Conservation (phyloP, 2,113 vertebrate species). For the Dasyprocta punctata region DNA sequence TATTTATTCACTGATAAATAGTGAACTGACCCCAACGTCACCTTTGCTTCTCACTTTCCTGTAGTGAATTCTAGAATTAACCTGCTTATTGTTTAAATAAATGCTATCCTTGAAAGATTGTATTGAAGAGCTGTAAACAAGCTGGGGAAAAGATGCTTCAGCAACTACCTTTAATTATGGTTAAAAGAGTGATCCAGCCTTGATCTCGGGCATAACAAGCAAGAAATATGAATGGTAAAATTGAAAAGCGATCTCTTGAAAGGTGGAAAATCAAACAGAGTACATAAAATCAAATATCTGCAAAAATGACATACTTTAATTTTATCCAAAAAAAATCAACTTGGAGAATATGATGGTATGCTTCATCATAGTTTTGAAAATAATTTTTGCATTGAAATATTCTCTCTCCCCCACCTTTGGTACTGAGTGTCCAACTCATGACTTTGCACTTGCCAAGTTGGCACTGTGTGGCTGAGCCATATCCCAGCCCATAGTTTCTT, state of each 20-base stretch:
- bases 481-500: neutral
- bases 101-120: neutral
- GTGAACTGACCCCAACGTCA: neutral
- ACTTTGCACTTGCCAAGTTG: too few relatives aligned
- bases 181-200: neutral
- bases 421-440: too few relatives aligned
- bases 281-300: neutral
- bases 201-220: neutral
- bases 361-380: neutral
- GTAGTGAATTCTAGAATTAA: slow-evolving; percentile 29
- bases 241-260: neutral
- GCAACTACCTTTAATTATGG: neutral
- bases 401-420: neutral
- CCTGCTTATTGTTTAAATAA: slow-evolving; percentile 40
- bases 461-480: too few relatives aligned
- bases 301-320: neutral
- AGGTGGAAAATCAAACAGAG: neutral
- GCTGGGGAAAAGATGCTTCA: neutral
- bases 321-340: slow-evolving; percentile 6
- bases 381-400: slow-evolving; percentile 26
- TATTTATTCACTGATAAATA: too few relatives aligned
- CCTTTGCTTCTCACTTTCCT: neutral
- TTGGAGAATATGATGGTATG: neutral
- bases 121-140: neutral
- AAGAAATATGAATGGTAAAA: neutral